Conservation (phyloP, 2,113 vertebrate species). For the Thymallus thymallus region DNA sequence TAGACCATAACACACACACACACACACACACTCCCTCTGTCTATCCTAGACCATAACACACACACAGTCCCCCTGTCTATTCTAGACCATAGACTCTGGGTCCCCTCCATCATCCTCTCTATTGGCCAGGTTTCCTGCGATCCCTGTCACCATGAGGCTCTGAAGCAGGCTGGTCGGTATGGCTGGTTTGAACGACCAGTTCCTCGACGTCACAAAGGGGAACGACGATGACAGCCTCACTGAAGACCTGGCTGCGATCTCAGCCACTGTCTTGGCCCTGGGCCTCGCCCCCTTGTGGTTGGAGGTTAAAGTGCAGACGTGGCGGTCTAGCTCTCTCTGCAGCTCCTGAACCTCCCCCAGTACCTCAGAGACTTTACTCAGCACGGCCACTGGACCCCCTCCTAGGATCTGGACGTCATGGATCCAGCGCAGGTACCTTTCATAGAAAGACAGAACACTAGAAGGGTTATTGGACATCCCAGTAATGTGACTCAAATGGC, state of each 20-base stretch:
- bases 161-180: conserved; percentile 81
- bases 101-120: conserved; percentile 73
- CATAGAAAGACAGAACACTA: no score
- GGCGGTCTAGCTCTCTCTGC: conserved; percentile 68
- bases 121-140: conserved; percentile 78
- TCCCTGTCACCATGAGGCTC: conserved; percentile 76
- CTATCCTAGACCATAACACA: no score
- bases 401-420: conserved; percentile 83
- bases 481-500: no score
- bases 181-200: conserved; percentile 77
- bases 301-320: conserved; percentile 35
- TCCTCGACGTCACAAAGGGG: conserved; percentile 79
- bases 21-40: no score
- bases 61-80: conserved; percentile 12
- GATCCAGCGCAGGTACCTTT: conserved; percentile 85
- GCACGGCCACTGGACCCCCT: conserved; percentile 73
- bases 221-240: conserved; percentile 80
- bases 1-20: no score
- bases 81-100: conserved; percentile 24
- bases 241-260: conserved; percentile 46
- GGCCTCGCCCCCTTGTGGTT: not conserved
- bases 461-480: no score
- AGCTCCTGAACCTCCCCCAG: conserved; percentile 78
- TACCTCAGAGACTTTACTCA: conserved; percentile 77
- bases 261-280: not conserved